Evolutionary conservation across 2,113 vertebrate species (phyloP), one percentile per base, ranked within the genome.

Genomic region (Dissostichus mawsoni): DNA sequence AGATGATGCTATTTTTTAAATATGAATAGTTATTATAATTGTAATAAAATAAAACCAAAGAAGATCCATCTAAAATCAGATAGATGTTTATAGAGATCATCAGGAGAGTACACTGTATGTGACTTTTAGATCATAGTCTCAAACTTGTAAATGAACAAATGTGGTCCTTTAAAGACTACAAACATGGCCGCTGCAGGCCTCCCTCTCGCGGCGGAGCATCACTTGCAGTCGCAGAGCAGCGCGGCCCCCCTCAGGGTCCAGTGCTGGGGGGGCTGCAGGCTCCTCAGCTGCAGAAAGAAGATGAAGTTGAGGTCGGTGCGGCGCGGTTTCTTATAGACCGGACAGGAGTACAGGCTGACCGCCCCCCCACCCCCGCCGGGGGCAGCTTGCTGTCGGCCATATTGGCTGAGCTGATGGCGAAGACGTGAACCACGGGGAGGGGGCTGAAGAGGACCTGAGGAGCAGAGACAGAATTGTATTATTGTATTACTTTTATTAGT

Each of bases 361-460:
- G 56, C 44, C 1, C 25, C 69, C 0, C 72, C 68, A 0, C 74
- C 76, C 0, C 56, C 71, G 0, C 41, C 44, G 1, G 80, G 33
- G 18, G 68, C 20, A 93, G 93, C 80, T 87, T 94, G 1, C 74
- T 20, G 50, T 95, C 95, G 0, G 7, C 80, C 13, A 69, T 69
- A 0, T 76, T 87, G 45, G 82, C 74, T 0, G 84, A 87, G 86
- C 94, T 96, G 71, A 97, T 82, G 11, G 96, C 96, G 1, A 93
- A 97, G 68, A 97, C 94, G 0, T 97, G 96, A 20, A 96, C 96
- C 41, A 97, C 96, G 0, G 96, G 96, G 17, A 97, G 93, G 8
- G 93, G 92, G 0, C 95, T 95, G 88, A 97, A 97, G 79, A 96
- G 94, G 59, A 96, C 95, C 96, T 97, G 89, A 47, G 51, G 68